A percentile compares a stretch with the other conserved stretches of the same genome.
These are phyloP conservation scores for Adoxophyes honmai DNA, from an alignment of 1,140 invertebrate genomes.

Conservation along the genomic window DNA sequence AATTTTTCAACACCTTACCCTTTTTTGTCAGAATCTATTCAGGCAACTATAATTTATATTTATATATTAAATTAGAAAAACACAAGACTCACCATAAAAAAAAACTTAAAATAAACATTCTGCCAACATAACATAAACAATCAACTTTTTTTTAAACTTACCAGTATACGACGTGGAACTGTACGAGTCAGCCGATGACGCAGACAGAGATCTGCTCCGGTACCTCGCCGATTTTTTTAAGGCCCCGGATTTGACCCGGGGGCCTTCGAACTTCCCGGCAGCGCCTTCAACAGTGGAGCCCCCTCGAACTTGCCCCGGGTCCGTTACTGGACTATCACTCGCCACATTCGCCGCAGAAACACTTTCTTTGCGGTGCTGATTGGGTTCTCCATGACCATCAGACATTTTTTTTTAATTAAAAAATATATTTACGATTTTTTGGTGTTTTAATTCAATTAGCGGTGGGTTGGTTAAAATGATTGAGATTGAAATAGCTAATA, in stretches of 20 bases:
- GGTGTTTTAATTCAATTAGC: neutral
- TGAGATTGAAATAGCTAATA: neutral
- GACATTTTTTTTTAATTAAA: conserved; percentile 47
- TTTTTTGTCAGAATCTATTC: too few relatives aligned
- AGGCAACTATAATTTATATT: too few relatives aligned
- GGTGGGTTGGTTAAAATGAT: neutral
- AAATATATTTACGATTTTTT: conserved; percentile 17
- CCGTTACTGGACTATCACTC: conserved; percentile 67
- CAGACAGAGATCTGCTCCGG: conserved; percentile 91
- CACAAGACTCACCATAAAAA: too few relatives aligned
- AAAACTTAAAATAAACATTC: neutral
- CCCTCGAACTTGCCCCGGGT: conserved; percentile 62
- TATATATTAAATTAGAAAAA: too few relatives aligned
- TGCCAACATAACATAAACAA: conserved; percentile 9
- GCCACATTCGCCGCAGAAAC: conserved; percentile 52
- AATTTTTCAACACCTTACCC: too few relatives aligned
- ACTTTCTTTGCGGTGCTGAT: conserved; percentile 54
- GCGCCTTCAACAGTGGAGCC: conserved; percentile 40
- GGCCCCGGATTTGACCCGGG: conserved; percentile 80
- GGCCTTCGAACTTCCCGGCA: conserved; percentile 59
- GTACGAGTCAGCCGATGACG: conserved; percentile 96
- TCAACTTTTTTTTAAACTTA: conserved; percentile 32
- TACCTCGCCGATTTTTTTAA: conserved; percentile 91
- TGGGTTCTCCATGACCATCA: conserved; percentile 55
- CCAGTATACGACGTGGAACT: conserved; percentile 83